Evolutionary conservation across 2,797 vertebrate species (phyloP).

Genomic region (Anas capensis): DNA sequence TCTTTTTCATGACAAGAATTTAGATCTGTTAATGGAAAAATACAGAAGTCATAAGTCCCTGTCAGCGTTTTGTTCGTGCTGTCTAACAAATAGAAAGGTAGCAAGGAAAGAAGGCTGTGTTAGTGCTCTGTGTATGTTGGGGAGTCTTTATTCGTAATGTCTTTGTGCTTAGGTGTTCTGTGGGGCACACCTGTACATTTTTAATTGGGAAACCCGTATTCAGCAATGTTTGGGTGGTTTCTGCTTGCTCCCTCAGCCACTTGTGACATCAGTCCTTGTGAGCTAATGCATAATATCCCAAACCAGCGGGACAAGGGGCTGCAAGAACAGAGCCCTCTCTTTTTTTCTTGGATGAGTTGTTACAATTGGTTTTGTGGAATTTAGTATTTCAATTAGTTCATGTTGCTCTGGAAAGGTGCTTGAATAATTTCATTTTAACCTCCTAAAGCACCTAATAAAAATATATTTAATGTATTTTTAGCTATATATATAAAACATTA

Average conservation of each 20-base stretch:
- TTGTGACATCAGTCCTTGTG: neutral
- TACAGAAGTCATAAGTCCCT: neutral
- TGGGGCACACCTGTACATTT: neutral
- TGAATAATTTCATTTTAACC: neutral
- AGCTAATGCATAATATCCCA: neutral
- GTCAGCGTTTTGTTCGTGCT: neutral
- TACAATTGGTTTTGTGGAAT: neutral
- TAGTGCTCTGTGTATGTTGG: neutral
- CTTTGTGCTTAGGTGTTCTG: neutral
- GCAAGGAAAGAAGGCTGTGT: accelerated
- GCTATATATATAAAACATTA: neutral
- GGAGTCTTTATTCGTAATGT: neutral
- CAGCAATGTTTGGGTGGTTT: neutral
- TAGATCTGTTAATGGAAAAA: neutral
- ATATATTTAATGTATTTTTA: neutral
- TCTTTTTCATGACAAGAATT: neutral
- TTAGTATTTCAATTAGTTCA: neutral
- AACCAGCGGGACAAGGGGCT: accelerated
- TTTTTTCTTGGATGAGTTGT: neutral
- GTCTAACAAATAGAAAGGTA: neutral
- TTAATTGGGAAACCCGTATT: neutral
- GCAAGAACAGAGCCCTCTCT: neutral
- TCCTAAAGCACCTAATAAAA: neutral
- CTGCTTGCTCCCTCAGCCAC: neutral
- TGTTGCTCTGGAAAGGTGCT: neutral